phyloP scores from a whole-genome alignment of 2,888 invertebrate species.

The Rotaria macrura region DNA sequence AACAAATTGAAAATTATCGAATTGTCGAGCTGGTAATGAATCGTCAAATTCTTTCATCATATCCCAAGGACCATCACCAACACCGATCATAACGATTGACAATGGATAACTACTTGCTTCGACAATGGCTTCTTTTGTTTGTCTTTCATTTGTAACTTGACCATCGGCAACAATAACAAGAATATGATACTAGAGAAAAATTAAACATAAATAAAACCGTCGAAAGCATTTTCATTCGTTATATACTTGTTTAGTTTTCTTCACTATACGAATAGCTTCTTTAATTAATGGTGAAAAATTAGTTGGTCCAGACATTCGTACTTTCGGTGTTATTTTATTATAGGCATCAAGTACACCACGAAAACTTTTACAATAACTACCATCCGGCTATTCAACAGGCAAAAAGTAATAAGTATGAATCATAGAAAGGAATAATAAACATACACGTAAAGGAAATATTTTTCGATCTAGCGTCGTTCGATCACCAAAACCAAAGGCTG shows the following conservation, averaged over 20 bases:
- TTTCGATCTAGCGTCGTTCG: slow-evolving; percentile 49
- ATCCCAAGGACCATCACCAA: slow-evolving; percentile 55
- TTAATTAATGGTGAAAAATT: slow-evolving; percentile 54
- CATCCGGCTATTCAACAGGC: slow-evolving; percentile 35
- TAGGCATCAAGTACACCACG: slow-evolving; percentile 51
- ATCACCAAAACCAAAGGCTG: slow-evolving; percentile 54
- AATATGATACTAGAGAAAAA: slow-evolving; percentile 51
- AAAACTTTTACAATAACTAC: slow-evolving; percentile 42
- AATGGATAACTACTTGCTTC: slow-evolving; percentile 52
- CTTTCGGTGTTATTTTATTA: slow-evolving; percentile 49
- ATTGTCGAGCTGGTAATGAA: slow-evolving; percentile 50
- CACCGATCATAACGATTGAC: slow-evolving; percentile 53
- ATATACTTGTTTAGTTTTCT: slow-evolving; percentile 37
- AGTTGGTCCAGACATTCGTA: slow-evolving; percentile 53
- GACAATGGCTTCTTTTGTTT: slow-evolving; percentile 52
- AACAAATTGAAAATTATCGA: slow-evolving; percentile 55
- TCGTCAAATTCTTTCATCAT: slow-evolving; percentile 54
- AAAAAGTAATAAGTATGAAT: not conserved
- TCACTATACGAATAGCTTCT: slow-evolving; percentile 52
- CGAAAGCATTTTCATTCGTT: too few species aligned
- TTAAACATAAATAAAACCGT: not conserved
- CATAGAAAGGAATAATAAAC: not conserved
- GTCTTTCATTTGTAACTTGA: slow-evolving; percentile 52
- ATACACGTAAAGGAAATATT: slow-evolving; percentile 46
- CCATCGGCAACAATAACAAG: slow-evolving; percentile 54